Conservation (phyloP, 1,140 invertebrate species). For the Neelides sp. region DNA sequence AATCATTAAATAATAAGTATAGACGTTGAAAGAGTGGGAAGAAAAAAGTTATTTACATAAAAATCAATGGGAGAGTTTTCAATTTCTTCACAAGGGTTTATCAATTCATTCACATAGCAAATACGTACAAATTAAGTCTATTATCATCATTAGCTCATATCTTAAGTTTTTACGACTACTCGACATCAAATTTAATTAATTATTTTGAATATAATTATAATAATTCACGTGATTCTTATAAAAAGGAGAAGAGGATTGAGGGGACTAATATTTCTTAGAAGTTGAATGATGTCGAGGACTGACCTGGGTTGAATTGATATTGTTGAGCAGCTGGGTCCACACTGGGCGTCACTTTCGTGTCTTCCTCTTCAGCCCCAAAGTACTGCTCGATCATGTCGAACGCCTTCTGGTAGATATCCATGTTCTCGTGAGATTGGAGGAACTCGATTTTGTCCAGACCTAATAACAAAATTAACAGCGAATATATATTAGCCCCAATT, state of each 20-base stretch:
- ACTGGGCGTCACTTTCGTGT: slow-evolving; percentile 57
- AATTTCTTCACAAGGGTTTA: no score
- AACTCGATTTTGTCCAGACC: slow-evolving; percentile 96
- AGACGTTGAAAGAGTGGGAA: no score
- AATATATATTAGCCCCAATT: not conserved
- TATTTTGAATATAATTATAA: not conserved
- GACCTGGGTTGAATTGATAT: slow-evolving; percentile 48
- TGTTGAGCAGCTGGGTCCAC: slow-evolving; percentile 64
- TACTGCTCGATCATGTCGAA: slow-evolving; percentile 93
- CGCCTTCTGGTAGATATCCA: slow-evolving; percentile 90
- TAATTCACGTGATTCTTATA: slow-evolving; percentile 11
- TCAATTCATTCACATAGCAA: no score
- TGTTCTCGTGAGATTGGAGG: slow-evolving; percentile 89
- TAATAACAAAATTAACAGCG: slow-evolving; percentile 37
- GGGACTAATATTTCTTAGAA: slow-evolving; percentile 32
- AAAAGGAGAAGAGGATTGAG: slow-evolving; percentile 27
- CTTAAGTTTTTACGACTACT: no score
- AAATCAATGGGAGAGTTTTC: no score
- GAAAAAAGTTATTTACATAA: no score
- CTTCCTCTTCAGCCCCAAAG: slow-evolving; percentile 81
- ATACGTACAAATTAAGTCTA: no score
- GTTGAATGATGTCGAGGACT: slow-evolving; percentile 28
- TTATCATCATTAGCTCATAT: no score
- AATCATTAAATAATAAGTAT: no score
- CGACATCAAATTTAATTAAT: no score